Percentiles rank a stretch among this genome's conserved stretches.
Conservation (phyloP, 2,113 vertebrate species). For the Aleadryas rufinucha region DNA sequence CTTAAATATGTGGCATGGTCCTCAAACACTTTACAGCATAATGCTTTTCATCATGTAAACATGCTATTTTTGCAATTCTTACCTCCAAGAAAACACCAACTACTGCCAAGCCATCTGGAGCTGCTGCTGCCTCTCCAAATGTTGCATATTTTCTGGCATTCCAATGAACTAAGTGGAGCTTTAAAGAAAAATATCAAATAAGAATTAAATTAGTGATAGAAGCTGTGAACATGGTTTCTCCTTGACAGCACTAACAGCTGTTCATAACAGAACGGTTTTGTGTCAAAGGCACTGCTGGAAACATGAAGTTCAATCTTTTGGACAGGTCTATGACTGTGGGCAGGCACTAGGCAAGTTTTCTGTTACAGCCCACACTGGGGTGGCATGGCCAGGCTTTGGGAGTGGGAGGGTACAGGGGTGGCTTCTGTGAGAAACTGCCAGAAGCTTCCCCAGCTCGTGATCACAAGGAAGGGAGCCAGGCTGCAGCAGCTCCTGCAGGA, state of each 20-base stretch:
- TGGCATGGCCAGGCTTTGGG: background rate
- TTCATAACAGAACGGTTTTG: background rate
- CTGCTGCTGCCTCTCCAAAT: slow-evolving; percentile 85
- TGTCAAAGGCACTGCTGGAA: background rate
- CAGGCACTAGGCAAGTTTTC: background rate
- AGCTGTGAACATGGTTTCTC: background rate
- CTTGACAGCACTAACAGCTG: background rate
- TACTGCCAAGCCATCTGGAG: slow-evolving; percentile 90
- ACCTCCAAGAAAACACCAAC: slow-evolving; percentile 94
- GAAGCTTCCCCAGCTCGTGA: background rate
- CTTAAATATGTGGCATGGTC: slow-evolving; percentile 15
- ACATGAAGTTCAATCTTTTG: background rate
- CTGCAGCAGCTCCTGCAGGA: background rate
- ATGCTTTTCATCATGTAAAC: slow-evolving; percentile 19
- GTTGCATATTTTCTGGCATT: slow-evolving; percentile 88
- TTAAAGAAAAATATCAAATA: background rate
- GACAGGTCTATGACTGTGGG: background rate
- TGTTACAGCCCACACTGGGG: background rate
- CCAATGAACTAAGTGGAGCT: slow-evolving; percentile 98
- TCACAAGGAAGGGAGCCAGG: background rate
- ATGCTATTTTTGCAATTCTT: slow-evolving; percentile 56
- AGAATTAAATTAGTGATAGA: background rate
- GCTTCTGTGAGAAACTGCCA: background rate
- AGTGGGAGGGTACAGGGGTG: background rate
- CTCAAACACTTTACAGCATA: slow-evolving; percentile 51